Evolutionary conservation across 2,888 invertebrate species (phyloP).

Genomic region (Perdita meconis): DNA sequence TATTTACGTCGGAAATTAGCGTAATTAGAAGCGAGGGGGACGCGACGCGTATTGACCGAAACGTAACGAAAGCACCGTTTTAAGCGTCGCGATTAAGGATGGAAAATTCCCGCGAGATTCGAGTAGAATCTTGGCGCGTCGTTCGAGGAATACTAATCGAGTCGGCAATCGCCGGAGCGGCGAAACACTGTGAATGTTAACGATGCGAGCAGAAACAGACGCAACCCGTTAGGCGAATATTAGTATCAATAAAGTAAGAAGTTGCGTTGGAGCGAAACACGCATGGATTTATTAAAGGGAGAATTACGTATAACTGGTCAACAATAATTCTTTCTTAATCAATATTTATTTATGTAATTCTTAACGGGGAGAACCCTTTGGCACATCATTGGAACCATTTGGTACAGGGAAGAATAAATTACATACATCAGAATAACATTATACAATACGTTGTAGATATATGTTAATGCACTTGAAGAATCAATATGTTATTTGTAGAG

Average conservation of each 20-base stretch:
- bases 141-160: constrained; percentile 42
- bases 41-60: constrained; percentile 9
- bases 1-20: background rate
- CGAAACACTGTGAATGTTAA: background rate
- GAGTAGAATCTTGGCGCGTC: constrained; percentile 13
- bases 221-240: constrained; percentile 66
- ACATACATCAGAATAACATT: too few relatives aligned
- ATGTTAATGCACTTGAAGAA: too few relatives aligned
- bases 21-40: constrained; percentile 13
- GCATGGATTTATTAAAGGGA: too few relatives aligned
- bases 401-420: too few relatives aligned
- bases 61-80: constrained; percentile 13
- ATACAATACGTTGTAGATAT: too few relatives aligned
- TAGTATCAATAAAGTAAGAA: constrained; percentile 51
- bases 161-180: too few relatives aligned
- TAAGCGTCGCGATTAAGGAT: background rate
- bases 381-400: too few relatives aligned
- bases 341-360: too few relatives aligned
- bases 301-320: too few relatives aligned
- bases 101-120: constrained; percentile 6
- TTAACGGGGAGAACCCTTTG: too few relatives aligned
- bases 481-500: too few relatives aligned
- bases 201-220: background rate
- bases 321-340: too few relatives aligned
- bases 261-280: constrained; percentile 27